Percentiles rank a stretch among this genome's conserved stretches.
These are phyloP conservation scores for Liposcelis brunnea DNA, from an alignment of 2,888 invertebrate genomes.

Conservation along the genomic window DNA sequence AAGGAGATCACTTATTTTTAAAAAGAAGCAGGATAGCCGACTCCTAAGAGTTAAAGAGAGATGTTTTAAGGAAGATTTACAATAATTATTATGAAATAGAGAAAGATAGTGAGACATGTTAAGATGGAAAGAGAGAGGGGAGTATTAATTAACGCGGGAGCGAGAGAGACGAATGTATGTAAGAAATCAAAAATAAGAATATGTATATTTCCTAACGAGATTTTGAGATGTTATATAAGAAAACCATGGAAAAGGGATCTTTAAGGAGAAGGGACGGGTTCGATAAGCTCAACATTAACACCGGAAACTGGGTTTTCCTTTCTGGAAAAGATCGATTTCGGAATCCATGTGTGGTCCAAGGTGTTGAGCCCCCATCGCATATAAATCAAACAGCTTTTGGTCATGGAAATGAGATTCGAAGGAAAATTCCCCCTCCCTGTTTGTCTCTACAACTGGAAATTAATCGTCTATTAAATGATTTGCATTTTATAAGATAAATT, in stretches of 20 bases:
- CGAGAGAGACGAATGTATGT: conserved; percentile 7
- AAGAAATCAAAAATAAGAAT: conserved; percentile 9
- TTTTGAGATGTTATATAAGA: too few species aligned
- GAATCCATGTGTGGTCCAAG: too few species aligned
- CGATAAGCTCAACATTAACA: too few species aligned
- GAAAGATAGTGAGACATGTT: conserved; percentile 4
- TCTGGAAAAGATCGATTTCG: too few species aligned
- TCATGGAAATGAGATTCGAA: not conserved
- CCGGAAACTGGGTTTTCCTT: too few species aligned
- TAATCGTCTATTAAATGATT: too few species aligned
- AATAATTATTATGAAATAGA: conserved; percentile 3
- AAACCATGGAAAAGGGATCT: not conserved
- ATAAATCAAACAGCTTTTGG: too few species aligned
- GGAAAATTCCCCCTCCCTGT: conserved; percentile 1
- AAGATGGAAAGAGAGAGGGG: conserved; percentile 5
- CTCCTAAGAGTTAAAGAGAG: conserved; percentile 6
- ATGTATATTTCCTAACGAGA: not conserved
- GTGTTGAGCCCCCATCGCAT: too few species aligned
- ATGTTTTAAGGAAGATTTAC: conserved; percentile 4
- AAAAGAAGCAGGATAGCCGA: conserved; percentile 3
- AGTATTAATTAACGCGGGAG: conserved; percentile 6
- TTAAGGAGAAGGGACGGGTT: not conserved
- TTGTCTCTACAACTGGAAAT: too few species aligned
- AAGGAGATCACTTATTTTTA: conserved; percentile 6
- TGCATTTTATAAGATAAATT: too few species aligned